Base-by-base conservation (phyloP, 2,797 vertebrate genomes). In the Scolopax rusticola region DNA sequence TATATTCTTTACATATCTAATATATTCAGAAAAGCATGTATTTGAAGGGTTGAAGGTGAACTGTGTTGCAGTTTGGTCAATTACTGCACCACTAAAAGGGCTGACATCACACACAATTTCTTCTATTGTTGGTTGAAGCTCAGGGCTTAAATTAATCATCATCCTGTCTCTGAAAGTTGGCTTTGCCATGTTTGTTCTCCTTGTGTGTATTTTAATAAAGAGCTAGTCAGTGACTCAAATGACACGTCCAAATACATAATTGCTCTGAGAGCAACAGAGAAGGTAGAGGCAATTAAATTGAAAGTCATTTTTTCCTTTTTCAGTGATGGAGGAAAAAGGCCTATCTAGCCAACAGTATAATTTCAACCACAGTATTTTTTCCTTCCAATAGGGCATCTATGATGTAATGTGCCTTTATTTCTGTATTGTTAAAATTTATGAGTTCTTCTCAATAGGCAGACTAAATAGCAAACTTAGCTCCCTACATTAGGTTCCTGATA, bases 61-160 rank as follows among this genome's bases (percentile, higher is more conserved):
- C 53, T 78, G 12, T 24, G 13, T 25, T 79, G 28, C 43, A 73
- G 60, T 67, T 94, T 74, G 64, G 25, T 69, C 43, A 61, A 24
- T 38, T 70, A 59, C 43, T 92, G 32, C 38, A 43, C 41, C 54
- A 43, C 8, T 68, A 33, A 73, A 71, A 53, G 13, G 17, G 50
- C 24, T 70, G 68, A 61, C 68, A 78, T 93, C 70, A 69, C 68
- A 67, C 25, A 60, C 23, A 73, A 69, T 8, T 32, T 79, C 48
- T 71, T 57, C n/a, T 80, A 11, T 20, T n/a, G 17, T 41, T 45
- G 45, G 6, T 4, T 71, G 41, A 59, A 51, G 18, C 45, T 96
- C 47, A 70, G n/a, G 11, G 38, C 38, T 95, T 92, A 64, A 93
- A 74, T 92, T 89, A 94, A 47, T 96, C 21, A 85, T 90, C 27